These are phyloP conservation scores for Gyrodactylus salaris DNA, from an alignment of 1,140 invertebrate genomes.

Conservation along the genomic window DNA sequence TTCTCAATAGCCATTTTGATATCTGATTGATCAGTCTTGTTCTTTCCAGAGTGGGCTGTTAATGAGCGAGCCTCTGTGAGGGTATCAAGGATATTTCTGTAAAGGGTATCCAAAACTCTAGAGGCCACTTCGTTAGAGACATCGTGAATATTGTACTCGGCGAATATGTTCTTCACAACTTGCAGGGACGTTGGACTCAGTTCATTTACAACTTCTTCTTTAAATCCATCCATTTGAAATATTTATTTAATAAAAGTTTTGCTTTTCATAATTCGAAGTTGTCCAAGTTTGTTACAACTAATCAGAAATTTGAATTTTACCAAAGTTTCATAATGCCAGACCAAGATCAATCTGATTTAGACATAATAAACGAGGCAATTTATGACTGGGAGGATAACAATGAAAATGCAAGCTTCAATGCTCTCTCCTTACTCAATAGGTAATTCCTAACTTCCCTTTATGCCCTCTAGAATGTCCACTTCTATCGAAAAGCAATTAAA, in stretches of 20 bases:
- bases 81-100: not conserved
- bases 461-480: not conserved
- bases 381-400: not conserved
- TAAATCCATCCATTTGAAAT: not conserved
- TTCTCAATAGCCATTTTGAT: not conserved
- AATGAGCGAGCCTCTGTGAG: not conserved
- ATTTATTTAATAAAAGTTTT: no score
- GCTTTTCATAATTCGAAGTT: no score
- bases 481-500: not conserved
- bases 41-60: not conserved
- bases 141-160: not conserved
- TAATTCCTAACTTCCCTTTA: not conserved
- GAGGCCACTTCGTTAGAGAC: not conserved
- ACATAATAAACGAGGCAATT: not conserved
- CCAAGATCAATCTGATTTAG: not conserved
- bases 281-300: no score
- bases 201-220: not conserved
- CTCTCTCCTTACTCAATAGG: not conserved
- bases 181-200: not conserved
- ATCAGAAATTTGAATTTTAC: no score
- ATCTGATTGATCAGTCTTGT: not conserved
- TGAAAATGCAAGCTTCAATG: not conserved
- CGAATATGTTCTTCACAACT: not conserved
- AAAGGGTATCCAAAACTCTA: not conserved
- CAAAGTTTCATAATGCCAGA: no score